phyloP scores from a whole-genome alignment of 2,113 vertebrate genomes.

The Catharus fuscescens region DNA sequence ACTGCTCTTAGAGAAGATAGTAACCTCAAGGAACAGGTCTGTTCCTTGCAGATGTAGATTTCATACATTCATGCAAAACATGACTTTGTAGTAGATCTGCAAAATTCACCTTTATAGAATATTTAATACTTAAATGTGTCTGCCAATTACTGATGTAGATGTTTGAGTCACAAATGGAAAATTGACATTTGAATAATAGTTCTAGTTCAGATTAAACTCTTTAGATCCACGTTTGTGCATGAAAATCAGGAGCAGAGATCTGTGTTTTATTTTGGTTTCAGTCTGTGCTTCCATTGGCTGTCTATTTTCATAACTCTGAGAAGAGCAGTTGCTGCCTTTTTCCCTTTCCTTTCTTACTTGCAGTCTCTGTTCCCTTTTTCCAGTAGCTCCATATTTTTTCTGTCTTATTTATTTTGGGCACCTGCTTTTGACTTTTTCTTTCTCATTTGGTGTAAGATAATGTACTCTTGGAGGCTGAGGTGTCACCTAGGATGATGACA shows the following conservation, averaged over 20 bases:
- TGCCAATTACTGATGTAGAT: not conserved
- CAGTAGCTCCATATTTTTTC: not conserved
- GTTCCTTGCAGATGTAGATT: not conserved
- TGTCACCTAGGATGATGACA: not conserved
- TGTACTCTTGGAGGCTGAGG: not conserved
- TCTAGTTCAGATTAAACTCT: not conserved
- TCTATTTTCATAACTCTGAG: constrained; percentile 26
- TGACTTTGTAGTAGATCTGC: not conserved
- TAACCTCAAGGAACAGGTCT: not conserved
- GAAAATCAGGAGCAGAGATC: not conserved
- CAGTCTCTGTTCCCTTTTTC: not conserved
- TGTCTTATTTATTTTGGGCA: not conserved
- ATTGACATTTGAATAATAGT: not conserved
- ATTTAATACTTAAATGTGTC: not conserved
- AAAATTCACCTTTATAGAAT: not conserved
- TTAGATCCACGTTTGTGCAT: not conserved
- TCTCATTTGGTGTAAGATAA: not conserved
- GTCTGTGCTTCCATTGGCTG: constrained; percentile 1
- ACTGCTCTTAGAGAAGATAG: not conserved
- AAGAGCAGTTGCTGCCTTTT: not conserved
- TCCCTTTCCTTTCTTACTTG: not conserved
- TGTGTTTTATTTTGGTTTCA: constrained; percentile 16
- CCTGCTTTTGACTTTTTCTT: not conserved
- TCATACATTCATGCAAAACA: not conserved
- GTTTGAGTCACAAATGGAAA: not conserved